Percentiles rank a stretch among this genome's conserved stretches.
Evolutionary conservation across 2,797 vertebrate genomes (phyloP).

Genomic region (Novumbra hubbsi): DNA sequence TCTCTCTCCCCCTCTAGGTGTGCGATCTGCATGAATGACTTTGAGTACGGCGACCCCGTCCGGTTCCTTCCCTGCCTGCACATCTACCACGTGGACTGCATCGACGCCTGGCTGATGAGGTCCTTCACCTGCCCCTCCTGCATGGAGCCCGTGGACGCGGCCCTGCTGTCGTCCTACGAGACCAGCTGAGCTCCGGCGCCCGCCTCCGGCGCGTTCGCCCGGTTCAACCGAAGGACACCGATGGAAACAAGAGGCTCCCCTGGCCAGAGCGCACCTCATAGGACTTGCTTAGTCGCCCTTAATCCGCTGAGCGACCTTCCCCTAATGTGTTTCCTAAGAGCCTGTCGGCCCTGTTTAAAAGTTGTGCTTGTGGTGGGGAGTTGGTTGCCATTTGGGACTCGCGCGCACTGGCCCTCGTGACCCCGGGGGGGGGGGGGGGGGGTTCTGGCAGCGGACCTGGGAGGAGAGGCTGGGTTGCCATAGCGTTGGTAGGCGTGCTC

Average conservation of each 20-base stretch:
- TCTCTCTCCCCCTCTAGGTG: conserved; percentile 65
- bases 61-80: conserved; percentile 87
- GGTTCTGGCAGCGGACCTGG: too few species aligned
- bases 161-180: conserved; percentile 82
- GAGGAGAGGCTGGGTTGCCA: too few species aligned
- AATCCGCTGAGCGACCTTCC: background rate
- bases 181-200: conserved; percentile 69
- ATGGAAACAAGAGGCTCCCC: background rate
- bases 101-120: conserved; percentile 86
- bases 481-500: too few species aligned
- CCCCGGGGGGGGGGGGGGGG: conserved; percentile 9
- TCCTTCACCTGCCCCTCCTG: conserved; percentile 89
- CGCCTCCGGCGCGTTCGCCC: conserved; percentile 24
- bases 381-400: background rate
- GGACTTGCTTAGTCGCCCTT: background rate
- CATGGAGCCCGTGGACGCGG: conserved; percentile 87
- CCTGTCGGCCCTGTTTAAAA: background rate
- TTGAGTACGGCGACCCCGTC: conserved; percentile 79
- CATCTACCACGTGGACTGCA: conserved; percentile 85
- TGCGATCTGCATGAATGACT: conserved; percentile 91
- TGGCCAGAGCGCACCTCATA: background rate
- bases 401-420: background rate
- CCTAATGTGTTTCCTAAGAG: background rate
- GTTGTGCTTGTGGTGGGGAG: background rate
- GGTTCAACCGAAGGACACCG: conserved; percentile 8